phyloP scores from a whole-genome alignment of 2,888 invertebrate genomes.

The Drosophila neotestacea region DNA sequence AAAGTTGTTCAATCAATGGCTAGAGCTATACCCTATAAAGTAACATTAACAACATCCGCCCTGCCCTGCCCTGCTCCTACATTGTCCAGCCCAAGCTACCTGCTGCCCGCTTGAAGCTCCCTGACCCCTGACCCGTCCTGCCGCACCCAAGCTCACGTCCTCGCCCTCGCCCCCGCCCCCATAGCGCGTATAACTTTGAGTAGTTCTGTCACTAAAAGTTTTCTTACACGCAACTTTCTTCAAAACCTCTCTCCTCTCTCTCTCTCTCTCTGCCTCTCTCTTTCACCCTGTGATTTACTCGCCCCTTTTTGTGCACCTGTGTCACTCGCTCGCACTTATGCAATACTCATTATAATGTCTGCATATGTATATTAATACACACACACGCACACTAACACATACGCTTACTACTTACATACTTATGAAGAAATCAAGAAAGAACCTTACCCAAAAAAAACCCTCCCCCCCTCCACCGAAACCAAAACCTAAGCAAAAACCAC shows the following conservation, averaged over 20 bases:
- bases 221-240: constrained; percentile 42
- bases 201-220: constrained; percentile 44
- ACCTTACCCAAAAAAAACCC: constrained; percentile 7
- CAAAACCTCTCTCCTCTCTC: not conserved
- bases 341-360: constrained; percentile 43
- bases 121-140: not conserved
- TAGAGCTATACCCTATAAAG: constrained; percentile 14
- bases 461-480: not conserved
- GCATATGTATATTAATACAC: constrained; percentile 32
- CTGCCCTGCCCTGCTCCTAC: not conserved
- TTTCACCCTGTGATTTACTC: constrained; percentile 10
- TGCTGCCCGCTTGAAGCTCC: constrained; percentile 5
- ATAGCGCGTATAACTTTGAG: constrained; percentile 44
- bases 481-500: constrained; percentile 18
- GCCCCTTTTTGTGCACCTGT: constrained; percentile 38
- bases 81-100: not conserved
- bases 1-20: constrained; percentile 43
- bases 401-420: constrained; percentile 17
- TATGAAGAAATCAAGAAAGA: constrained; percentile 16
- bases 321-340: constrained; percentile 48
- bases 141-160: not conserved
- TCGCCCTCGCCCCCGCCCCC: not conserved
- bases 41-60: constrained; percentile 9
- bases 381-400: constrained; percentile 15
- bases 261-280: constrained; percentile 9